Conservation (phyloP, 2,797 vertebrate species). For the Pipistrellus kuhlii region DNA sequence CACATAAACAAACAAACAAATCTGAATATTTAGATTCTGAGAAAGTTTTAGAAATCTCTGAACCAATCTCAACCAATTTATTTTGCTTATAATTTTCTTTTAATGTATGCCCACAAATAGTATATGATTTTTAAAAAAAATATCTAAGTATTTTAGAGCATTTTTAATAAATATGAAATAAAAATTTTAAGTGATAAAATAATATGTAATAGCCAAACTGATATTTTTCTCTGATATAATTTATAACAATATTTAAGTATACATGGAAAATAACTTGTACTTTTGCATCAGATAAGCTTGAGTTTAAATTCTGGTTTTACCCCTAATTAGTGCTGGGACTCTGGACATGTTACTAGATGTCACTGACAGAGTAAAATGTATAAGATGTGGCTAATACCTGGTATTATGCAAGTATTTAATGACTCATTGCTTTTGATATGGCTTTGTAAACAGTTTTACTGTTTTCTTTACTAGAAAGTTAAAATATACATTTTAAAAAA, state of each 20-base stretch:
- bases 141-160: neutral
- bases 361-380: neutral
- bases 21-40: neutral
- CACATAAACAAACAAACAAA: neutral
- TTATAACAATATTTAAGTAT: neutral
- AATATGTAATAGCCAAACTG: neutral
- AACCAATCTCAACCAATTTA: neutral
- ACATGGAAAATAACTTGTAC: neutral
- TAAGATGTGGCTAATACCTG: neutral
- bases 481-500: neutral
- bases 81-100: neutral
- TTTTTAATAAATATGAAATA: conserved; percentile 7
- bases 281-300: neutral
- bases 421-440: neutral
- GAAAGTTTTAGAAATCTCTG: neutral
- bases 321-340: neutral
- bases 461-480: neutral
- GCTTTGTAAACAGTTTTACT: neutral
- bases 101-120: neutral
- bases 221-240: neutral
- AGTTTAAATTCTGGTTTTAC: neutral
- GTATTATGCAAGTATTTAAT: neutral
- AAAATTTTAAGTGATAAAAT: conserved; percentile 5
- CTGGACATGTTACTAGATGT: neutral
- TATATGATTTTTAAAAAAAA: neutral